These are phyloP conservation scores for Mustela lutreola DNA, from an alignment of 2,113 vertebrate genomes.

Conservation along the genomic window DNA sequence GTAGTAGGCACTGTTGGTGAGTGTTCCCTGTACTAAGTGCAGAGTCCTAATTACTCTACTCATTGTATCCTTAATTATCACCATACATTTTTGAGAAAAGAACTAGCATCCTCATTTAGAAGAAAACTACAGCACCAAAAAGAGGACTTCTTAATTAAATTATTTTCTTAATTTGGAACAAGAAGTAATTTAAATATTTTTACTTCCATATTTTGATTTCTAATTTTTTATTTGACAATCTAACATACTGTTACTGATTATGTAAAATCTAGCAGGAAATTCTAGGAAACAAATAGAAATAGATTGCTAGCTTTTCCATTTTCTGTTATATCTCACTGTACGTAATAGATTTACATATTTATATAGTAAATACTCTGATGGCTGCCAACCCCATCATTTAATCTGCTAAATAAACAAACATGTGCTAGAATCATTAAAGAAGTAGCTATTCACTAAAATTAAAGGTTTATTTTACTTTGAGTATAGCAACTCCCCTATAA, in stretches of 20 bases:
- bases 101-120: neutral
- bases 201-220: neutral
- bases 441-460: conserved; percentile 36
- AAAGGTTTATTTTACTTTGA: conserved; percentile 43
- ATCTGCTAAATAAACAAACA: conserved; percentile 6
- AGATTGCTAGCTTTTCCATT: neutral
- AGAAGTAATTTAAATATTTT: conserved; percentile 9
- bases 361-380: neutral
- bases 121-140: neutral
- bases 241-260: neutral
- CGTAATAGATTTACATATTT: neutral
- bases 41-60: neutral
- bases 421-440: neutral
- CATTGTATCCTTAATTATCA: neutral
- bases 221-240: conserved; percentile 28
- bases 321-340: neutral
- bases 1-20: too few species aligned
- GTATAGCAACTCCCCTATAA: neutral
- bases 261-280: neutral
- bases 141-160: neutral
- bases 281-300: neutral
- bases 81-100: neutral
- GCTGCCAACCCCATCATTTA: neutral
- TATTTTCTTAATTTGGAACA: conserved; percentile 27
- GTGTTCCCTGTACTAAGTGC: fast-evolving